Evolutionary conservation across 64 coral and sea anemone species (phyloP).

Genomic region (Catalaphyllia jardinei): DNA sequence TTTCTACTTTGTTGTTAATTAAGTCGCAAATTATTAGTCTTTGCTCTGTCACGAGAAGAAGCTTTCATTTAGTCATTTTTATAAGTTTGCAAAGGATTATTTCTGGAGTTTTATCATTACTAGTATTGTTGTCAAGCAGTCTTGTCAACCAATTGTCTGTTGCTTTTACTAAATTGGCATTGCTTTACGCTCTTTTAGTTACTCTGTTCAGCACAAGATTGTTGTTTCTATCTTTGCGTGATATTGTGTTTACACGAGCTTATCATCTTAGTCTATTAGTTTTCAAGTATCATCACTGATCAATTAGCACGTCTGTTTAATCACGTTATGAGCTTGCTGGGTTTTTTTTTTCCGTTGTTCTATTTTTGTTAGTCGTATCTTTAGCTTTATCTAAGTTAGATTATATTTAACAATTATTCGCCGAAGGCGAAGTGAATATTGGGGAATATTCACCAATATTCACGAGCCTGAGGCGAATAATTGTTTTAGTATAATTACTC

Average conservation of each 20-base stretch:
- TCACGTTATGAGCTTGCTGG: neutral
- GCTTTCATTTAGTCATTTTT: constrained; percentile 1
- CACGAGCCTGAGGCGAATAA: too few species aligned
- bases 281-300: too few species aligned
- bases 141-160: constrained; percentile 11
- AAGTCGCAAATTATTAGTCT: constrained; percentile 15
- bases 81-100: constrained; percentile 1
- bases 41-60: constrained; percentile 6
- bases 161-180: neutral
- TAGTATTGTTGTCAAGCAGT: neutral
- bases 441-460: too few species aligned
- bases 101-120: constrained; percentile 12
- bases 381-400: constrained; percentile 5
- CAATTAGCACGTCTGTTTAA: neutral
- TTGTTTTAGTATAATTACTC: too few species aligned
- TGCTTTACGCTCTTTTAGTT: too few species aligned
- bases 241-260: neutral
- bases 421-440: too few species aligned
- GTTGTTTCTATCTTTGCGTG: neutral
- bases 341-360: neutral
- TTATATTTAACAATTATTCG: too few species aligned
- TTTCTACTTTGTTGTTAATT: constrained; percentile 12
- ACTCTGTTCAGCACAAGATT: constrained; percentile 10
- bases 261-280: constrained; percentile 10
- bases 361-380: neutral